Evolutionary conservation across 2,113 vertebrate genomes (phyloP).

Genomic region (Panthera uncia): DNA sequence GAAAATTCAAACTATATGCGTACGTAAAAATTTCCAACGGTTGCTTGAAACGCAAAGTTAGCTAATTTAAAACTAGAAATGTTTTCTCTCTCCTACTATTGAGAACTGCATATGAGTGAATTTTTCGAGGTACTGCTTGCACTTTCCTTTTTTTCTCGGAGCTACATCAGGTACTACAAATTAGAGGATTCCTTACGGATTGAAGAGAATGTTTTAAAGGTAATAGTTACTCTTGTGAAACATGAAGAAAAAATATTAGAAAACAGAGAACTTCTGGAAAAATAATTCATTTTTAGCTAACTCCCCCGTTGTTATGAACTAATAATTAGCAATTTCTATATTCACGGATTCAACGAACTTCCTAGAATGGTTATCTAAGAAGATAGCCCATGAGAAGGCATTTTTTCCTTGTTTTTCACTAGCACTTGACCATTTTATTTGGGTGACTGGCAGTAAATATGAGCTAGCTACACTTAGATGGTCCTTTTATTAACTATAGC

Average conservation of each 20-base stretch:
- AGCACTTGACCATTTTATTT: not conserved
- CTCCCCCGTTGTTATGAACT: not conserved
- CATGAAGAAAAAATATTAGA: not conserved
- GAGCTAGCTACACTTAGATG: not conserved
- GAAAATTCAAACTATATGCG: constrained; percentile 10
- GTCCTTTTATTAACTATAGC: not conserved
- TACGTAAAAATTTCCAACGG: not conserved
- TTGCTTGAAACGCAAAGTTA: not conserved
- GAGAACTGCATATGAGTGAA: not conserved
- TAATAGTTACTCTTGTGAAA: not conserved
- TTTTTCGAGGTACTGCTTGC: not conserved
- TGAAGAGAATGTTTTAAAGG: not conserved
- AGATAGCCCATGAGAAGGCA: not conserved
- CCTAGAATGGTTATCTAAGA: not conserved
- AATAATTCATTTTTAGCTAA: not conserved
- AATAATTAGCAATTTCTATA: not conserved
- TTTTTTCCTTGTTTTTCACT: not conserved
- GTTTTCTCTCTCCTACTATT: not conserved
- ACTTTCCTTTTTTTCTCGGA: not conserved
- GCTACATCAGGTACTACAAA: not conserved
- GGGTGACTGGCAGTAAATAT: not conserved
- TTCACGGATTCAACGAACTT: not conserved
- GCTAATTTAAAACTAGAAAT: constrained; percentile 25
- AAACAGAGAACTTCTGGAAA: not conserved
- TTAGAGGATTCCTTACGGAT: not conserved